Percentiles rank a stretch among this genome's conserved stretches.
These are phyloP conservation scores for Platyscapa corneri DNA, from an alignment of 1,140 invertebrate genomes.

Conservation along the genomic window DNA sequence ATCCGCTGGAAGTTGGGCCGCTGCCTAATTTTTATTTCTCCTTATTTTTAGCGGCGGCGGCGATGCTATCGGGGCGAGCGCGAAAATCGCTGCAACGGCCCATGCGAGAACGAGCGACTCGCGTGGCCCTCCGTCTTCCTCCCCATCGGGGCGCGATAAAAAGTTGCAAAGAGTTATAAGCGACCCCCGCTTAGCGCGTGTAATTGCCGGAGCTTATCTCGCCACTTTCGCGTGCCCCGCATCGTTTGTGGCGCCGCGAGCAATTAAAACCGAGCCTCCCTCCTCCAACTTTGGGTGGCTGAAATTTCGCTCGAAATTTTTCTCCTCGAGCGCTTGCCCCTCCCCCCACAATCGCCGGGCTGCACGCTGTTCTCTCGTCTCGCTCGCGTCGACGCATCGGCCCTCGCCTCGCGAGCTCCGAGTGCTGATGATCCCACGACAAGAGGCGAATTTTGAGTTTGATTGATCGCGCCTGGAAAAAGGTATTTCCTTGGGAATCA, in stretches of 20 bases:
- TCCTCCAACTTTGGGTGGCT: slow-evolving; percentile 30
- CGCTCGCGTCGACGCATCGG: neutral
- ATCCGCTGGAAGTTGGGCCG: slow-evolving; percentile 11
- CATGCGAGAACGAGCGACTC: slow-evolving; percentile 38
- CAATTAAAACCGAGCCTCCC: slow-evolving; percentile 39
- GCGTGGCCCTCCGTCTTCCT: slow-evolving; percentile 23
- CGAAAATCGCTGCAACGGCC: neutral
- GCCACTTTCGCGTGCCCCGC: slow-evolving; percentile 34
- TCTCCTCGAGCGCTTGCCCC: too few species aligned
- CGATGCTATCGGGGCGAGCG: slow-evolving; percentile 40
- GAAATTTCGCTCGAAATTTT: too few species aligned
- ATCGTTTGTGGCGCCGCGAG: slow-evolving; percentile 12
- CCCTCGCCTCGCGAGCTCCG: too few species aligned
- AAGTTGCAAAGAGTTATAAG: too few species aligned
- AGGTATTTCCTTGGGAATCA: too few species aligned
- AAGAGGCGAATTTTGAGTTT: too few species aligned
- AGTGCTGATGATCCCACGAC: too few species aligned
- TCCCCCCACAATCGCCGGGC: too few species aligned
- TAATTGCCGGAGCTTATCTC: slow-evolving; percentile 23
- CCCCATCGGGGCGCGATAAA: slow-evolving; percentile 34
- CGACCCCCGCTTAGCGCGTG: neutral
- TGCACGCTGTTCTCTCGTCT: neutral
- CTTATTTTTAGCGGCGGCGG: neutral
- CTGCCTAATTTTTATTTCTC: slow-evolving; percentile 20
- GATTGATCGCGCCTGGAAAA: too few species aligned